Evolutionary conservation across 2,888 invertebrate species (phyloP).

Genomic region (Melieria omissa): DNA sequence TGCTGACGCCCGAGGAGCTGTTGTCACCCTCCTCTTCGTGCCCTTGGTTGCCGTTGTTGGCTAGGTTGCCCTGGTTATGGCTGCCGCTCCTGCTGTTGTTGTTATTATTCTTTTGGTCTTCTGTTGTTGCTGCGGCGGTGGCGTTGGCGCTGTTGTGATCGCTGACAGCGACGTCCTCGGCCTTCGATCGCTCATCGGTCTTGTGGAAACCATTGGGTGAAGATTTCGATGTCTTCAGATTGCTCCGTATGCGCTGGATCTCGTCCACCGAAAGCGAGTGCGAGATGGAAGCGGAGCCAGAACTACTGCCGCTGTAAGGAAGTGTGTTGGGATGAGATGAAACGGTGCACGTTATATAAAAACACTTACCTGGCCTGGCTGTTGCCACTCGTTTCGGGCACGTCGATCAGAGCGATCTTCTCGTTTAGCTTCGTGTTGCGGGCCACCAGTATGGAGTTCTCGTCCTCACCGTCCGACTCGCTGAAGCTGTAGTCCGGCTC

Average conservation of each 20-base stretch:
- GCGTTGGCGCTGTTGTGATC: constrained; percentile 2
- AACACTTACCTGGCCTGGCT: constrained; percentile 74
- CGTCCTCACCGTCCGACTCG: constrained; percentile 82
- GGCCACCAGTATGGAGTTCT: constrained; percentile 67
- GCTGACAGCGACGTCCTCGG: neutral
- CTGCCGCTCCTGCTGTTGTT: constrained; percentile 25
- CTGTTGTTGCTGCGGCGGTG: constrained; percentile 23
- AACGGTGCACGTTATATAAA: neutral
- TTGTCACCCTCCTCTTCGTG: constrained; percentile 83
- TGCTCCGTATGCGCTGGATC: constrained; percentile 86
- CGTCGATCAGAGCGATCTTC: constrained; percentile 68
- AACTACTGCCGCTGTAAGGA: constrained; percentile 72
- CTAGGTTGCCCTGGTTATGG: constrained; percentile 31
- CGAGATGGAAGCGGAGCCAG: constrained; percentile 81
- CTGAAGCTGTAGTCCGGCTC: constrained; percentile 92
- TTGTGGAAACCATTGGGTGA: constrained; percentile 83
- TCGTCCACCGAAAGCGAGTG: constrained; percentile 90
- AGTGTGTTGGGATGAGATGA: neutral
- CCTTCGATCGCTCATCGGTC: constrained; percentile 58
- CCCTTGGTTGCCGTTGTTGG: constrained; percentile 31
- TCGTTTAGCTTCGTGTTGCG: constrained; percentile 69
- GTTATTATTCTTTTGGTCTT: constrained; percentile 38
- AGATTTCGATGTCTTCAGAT: constrained; percentile 86
- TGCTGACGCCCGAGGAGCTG: constrained; percentile 88
- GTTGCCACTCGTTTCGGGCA: constrained; percentile 78